These are phyloP conservation scores for Passer montanus DNA, from an alignment of 2,113 vertebrate genomes.

Conservation along the genomic window DNA sequence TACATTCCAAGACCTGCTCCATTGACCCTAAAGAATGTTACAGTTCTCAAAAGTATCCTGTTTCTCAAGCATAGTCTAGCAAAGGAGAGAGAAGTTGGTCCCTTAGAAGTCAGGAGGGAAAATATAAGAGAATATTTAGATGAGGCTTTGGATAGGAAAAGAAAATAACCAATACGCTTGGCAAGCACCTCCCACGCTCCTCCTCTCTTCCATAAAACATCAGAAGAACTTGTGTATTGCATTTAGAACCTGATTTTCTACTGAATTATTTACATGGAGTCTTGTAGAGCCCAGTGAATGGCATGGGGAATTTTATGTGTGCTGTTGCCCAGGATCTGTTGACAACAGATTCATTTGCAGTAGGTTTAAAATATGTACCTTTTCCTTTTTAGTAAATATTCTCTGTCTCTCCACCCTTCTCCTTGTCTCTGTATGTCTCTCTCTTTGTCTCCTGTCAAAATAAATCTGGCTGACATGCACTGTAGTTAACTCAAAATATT, in stretches of 20 bases:
- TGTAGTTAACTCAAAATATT: conserved; percentile 70
- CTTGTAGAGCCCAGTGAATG: neutral
- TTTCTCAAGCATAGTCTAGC: neutral
- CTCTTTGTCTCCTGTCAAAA: conserved; percentile 51
- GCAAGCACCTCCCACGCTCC: neutral
- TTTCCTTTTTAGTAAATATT: neutral
- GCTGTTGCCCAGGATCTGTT: neutral
- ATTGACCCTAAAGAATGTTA: neutral
- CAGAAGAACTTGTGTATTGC: neutral
- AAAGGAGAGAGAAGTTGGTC: neutral
- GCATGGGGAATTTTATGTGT: neutral
- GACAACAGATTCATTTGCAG: neutral
- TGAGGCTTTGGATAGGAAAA: neutral
- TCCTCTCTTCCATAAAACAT: neutral
- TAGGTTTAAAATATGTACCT: neutral
- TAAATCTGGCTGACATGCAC: conserved; percentile 56
- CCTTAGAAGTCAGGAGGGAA: neutral
- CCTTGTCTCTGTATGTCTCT: neutral
- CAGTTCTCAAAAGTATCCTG: neutral
- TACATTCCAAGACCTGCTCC: neutral
- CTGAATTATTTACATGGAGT: neutral
- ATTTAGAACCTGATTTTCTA: neutral
- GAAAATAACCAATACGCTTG: neutral
- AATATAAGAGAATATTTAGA: neutral
- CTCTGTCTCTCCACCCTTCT: neutral